Evolutionary conservation across 2,797 vertebrate genomes (phyloP), one percentile per base, ranked within the genome.

Genomic region (Rallus crepitans): DNA sequence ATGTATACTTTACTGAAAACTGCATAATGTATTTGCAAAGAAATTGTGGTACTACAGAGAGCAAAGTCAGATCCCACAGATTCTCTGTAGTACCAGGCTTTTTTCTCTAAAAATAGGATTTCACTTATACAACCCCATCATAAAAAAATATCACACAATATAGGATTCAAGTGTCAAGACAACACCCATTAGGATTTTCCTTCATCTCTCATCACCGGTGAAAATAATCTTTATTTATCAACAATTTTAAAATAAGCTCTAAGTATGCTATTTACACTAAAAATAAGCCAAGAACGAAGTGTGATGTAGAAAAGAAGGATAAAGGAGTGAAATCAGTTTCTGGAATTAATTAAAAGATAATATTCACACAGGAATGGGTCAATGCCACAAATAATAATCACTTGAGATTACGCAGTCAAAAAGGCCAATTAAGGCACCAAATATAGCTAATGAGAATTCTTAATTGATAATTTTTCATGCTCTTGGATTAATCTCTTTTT

Each of bases 261-360:
- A 91, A 65, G n/a, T 75, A 80, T 66, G 64, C 50, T 92, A 14
- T 85, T 93, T 91, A 78, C 69, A n/a, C 15, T 57, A 85, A 89
- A 77, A 76, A 53, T 85, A 66, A 89, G 53, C 24, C 53, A 94
- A 88, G 83, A 96, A 96, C 93, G 56, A 90, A 91, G 50, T 91
- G 40, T 21, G 87, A 15, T 83, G 25, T 91, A 83, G 90, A 80
- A 97, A 94, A 66, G 90, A 75, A 31, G 40, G 48, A 60, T 89
- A 90, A 83, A 94, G 61, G 68, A 92, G 39, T 86, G 16, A 96
- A 96, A 93, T 97, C 28, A 52, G 75, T 96, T 96, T 96, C 92
- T 96, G 80, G 61, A 93, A 95, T 97, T 96, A 97, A 98, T 97
- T 97, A 97, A 97, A 97, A 97, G 95, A 97, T 95, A 97, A 94